phyloP scores from a whole-genome alignment of 2,113 vertebrate species.

The Manacus vitellinus region DNA sequence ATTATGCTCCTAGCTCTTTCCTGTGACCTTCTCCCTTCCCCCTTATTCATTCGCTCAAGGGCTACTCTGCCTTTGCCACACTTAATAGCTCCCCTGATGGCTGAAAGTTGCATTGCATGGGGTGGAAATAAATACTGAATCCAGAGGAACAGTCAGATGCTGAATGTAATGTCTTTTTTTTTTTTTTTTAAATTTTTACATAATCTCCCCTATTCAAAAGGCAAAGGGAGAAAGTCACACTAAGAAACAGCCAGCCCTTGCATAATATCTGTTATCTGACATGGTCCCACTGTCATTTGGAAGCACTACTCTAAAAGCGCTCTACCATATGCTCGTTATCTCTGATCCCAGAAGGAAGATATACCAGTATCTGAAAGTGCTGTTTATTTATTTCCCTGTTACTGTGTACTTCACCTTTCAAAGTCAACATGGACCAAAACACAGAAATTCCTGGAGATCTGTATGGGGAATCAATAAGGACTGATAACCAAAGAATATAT shows the following conservation, averaged over 20 bases:
- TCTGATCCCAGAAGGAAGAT: background rate
- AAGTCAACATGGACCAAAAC: background rate
- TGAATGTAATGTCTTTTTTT: background rate
- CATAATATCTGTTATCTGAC: background rate
- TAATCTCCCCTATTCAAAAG: background rate
- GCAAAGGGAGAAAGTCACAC: background rate
- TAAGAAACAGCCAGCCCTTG: background rate
- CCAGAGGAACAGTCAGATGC: background rate
- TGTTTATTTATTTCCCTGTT: background rate
- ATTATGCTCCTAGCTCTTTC: slow-evolving; percentile 3
- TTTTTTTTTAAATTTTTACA: background rate
- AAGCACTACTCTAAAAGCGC: background rate
- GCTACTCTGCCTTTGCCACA: background rate
- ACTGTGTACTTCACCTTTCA: background rate
- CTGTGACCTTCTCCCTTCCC: slow-evolving; percentile 24
- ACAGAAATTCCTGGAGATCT: background rate
- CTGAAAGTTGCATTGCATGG: background rate
- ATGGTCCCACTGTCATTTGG: background rate
- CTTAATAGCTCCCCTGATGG: background rate
- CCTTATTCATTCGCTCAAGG: background rate
- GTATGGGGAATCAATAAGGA: background rate
- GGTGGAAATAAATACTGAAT: background rate
- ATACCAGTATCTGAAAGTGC: background rate
- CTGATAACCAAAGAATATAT: background rate
- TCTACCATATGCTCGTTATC: background rate